phyloP scores from a whole-genome alignment of 2,113 vertebrate genomes.

The Clupea harengus region DNA sequence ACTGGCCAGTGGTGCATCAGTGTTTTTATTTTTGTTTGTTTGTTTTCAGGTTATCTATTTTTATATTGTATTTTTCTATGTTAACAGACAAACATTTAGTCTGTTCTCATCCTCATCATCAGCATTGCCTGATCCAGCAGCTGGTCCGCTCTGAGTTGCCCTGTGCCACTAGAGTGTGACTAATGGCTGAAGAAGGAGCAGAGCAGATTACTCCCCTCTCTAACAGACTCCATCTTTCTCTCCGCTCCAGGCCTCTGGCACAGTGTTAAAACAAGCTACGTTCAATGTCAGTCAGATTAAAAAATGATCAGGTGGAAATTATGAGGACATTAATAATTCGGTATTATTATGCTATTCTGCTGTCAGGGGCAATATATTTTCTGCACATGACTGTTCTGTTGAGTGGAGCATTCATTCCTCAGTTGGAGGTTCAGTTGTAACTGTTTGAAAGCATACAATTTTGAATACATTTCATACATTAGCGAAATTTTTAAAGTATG shows the following conservation, averaged over 20 bases:
- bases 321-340: slow-evolving; percentile 8
- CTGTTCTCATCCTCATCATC: neutral
- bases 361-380: neutral
- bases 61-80: neutral
- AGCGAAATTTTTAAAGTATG: neutral
- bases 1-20: neutral
- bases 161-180: neutral
- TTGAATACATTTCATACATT: neutral
- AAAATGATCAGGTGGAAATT: neutral
- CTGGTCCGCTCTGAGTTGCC: neutral
- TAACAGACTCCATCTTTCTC: neutral
- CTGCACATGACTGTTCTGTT: neutral
- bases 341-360: neutral
- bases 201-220: no score
- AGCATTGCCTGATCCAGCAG: neutral
- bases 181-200: neutral
- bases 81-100: neutral
- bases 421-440: neutral
- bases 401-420: neutral
- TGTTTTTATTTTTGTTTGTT: neutral
- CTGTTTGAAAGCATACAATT: neutral
- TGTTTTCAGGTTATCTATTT: neutral
- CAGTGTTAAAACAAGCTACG: neutral
- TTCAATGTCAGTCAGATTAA: neutral
- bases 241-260: neutral